phyloP scores from a whole-genome alignment of 2,113 vertebrate species.

The Carassius carassius region DNA sequence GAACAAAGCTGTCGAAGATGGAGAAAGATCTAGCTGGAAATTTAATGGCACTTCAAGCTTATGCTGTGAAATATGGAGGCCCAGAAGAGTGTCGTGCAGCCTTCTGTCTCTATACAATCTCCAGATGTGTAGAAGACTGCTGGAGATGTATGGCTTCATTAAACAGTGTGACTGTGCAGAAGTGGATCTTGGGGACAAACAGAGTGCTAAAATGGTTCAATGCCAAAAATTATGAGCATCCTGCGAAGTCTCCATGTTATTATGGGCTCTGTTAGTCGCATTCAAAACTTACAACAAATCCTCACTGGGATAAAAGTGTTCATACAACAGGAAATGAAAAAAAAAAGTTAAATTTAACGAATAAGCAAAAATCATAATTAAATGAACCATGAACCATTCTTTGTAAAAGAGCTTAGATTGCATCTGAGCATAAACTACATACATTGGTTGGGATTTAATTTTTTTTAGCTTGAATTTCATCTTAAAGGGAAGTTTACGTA shows the following conservation, averaged over 20 bases:
- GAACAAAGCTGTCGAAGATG: not conserved
- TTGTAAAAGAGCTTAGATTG: conserved; percentile 9
- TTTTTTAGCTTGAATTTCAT: not conserved
- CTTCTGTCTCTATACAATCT: conserved; percentile 26
- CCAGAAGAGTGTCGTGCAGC: conserved; percentile 11
- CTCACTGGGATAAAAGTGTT: not conserved
- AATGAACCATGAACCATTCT: not conserved
- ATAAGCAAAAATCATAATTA: not conserved
- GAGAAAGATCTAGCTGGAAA: conserved; percentile 2
- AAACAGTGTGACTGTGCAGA: conserved; percentile 61
- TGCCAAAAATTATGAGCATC: conserved; percentile 62
- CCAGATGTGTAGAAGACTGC: conserved; percentile 35
- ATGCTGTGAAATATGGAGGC: conserved; percentile 1
- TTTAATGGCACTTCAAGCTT: not conserved
- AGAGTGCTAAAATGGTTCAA: conserved; percentile 54
- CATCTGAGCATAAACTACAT: not conserved
- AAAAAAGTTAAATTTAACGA: not conserved
- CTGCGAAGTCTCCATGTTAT: conserved; percentile 57
- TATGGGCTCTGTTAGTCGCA: not conserved
- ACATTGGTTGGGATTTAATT: not conserved
- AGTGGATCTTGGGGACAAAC: conserved; percentile 22
- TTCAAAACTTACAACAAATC: not conserved
- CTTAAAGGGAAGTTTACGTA: not conserved
- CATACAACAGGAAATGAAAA: not conserved
- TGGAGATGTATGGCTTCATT: conserved; percentile 58